A percentile compares a stretch with the other conserved stretches of the same genome.
Conservation (phyloP, 2,797 vertebrate genomes). For the Oceanodroma leucorhoa region DNA sequence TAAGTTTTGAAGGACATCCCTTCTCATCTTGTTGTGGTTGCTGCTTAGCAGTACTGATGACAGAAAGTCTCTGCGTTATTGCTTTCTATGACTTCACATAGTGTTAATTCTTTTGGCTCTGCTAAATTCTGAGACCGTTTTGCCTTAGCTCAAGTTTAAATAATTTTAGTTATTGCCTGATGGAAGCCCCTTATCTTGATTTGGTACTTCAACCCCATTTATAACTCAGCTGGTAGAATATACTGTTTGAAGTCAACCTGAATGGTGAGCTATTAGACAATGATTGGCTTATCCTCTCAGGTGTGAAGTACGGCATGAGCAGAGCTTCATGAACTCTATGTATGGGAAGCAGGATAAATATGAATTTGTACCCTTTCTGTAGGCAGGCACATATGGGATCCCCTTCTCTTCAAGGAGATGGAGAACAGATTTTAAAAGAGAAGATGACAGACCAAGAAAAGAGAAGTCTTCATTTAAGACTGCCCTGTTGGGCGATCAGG, state of each 20-base stretch:
- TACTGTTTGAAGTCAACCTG: not conserved
- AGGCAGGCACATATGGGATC: rapidly evolving
- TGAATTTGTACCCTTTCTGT: not conserved
- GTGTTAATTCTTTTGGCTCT: not conserved
- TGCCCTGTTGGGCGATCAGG: not conserved
- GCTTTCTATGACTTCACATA: not conserved
- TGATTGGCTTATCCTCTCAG: not conserved
- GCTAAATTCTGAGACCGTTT: not conserved
- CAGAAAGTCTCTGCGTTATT: not conserved
- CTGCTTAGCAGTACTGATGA: not conserved
- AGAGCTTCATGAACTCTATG: not conserved
- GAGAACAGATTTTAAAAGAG: not conserved
- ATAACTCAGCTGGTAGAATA: not conserved
- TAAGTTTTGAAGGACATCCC: not conserved
- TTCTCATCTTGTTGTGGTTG: not conserved
- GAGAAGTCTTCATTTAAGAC: not conserved
- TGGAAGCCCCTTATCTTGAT: not conserved
- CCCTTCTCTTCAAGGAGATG: not conserved
- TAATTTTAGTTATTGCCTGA: not conserved
- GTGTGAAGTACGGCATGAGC: not conserved
- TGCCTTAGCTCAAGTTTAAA: not conserved
- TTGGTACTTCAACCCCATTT: not conserved
- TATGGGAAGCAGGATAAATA: not conserved
- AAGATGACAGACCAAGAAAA: not conserved
- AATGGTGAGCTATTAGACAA: not conserved